These are phyloP conservation scores for Myathropa florea DNA, from an alignment of 2,888 invertebrate species.

Conservation along the genomic window DNA sequence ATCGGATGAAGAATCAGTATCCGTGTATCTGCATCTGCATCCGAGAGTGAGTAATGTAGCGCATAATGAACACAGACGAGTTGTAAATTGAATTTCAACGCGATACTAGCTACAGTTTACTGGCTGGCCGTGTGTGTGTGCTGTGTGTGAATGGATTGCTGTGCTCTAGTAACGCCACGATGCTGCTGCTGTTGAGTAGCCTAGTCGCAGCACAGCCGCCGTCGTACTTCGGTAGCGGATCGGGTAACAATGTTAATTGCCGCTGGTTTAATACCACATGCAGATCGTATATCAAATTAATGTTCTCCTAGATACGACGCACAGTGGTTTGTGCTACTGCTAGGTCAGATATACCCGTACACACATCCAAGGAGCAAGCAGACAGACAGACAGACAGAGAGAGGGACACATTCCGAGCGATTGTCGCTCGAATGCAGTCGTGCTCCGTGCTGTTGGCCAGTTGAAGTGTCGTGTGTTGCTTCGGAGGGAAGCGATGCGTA, in stretches of 20 bases:
- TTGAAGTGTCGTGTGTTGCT: conserved; percentile 35
- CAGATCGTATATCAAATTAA: conserved; percentile 69
- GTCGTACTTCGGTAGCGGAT: conserved; percentile 48
- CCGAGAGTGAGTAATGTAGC: conserved; percentile 65
- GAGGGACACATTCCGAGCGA: conserved; percentile 8
- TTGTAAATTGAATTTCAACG: conserved; percentile 66
- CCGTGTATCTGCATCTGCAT: conserved; percentile 54
- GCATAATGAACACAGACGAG: conserved; percentile 65
- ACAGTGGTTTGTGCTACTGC: conserved; percentile 27
- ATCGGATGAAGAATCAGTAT: background rate
- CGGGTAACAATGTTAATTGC: conserved; percentile 69
- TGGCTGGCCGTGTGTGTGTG: background rate
- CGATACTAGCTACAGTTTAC: background rate
- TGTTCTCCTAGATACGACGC: conserved; percentile 44
- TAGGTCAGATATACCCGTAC: background rate
- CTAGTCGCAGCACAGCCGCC: background rate
- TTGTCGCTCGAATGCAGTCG: conserved; percentile 19
- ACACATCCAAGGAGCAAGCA: background rate
- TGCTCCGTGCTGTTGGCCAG: background rate
- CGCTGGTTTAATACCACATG: conserved; percentile 63
- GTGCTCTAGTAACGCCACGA: conserved; percentile 16
- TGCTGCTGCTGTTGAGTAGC: background rate
- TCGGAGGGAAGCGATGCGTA: conserved; percentile 55
- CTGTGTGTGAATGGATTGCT: background rate
- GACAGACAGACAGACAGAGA: conserved; percentile 30